Evolutionary conservation across 2,113 vertebrate species (phyloP).

Genomic region (Anthoscopus minutus): DNA sequence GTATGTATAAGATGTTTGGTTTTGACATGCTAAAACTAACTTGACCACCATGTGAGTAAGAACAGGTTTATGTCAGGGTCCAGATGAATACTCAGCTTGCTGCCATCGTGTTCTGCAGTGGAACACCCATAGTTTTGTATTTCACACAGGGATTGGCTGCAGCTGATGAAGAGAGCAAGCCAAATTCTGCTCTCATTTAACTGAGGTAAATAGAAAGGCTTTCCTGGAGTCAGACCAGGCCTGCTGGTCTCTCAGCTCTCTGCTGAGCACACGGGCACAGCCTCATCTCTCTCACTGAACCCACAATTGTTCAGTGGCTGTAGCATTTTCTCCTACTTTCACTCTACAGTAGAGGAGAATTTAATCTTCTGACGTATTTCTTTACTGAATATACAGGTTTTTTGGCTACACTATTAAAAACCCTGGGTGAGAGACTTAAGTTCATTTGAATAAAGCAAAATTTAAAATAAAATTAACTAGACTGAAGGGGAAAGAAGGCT

Average conservation of each 20-base stretch:
- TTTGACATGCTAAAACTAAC: background rate
- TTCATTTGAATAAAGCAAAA: background rate
- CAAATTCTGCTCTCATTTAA: background rate
- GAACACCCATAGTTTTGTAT: conserved; percentile 62
- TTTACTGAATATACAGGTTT: conserved; percentile 3
- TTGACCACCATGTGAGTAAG: background rate
- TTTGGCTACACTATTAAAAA: background rate
- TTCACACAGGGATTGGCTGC: conserved; percentile 64
- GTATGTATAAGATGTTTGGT: background rate
- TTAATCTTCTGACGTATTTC: background rate
- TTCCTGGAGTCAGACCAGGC: background rate
- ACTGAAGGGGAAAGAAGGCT: background rate
- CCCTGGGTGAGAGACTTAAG: background rate
- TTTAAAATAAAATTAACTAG: background rate
- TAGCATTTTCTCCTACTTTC: background rate
- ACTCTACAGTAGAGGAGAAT: background rate
- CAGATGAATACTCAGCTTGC: conserved; percentile 75
- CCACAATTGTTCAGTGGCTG: background rate
- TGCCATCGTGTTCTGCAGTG: conserved; percentile 41
- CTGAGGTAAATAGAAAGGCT: background rate
- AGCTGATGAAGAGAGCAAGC: conserved; percentile 28
- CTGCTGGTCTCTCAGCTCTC: background rate
- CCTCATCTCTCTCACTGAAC: background rate
- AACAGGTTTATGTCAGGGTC: conserved; percentile 58
- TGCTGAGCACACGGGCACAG: background rate